Percentiles rank a stretch among this genome's conserved stretches.
Evolutionary conservation across 2,888 invertebrate species (phyloP).

Genomic region (Agonopterix arenella): DNA sequence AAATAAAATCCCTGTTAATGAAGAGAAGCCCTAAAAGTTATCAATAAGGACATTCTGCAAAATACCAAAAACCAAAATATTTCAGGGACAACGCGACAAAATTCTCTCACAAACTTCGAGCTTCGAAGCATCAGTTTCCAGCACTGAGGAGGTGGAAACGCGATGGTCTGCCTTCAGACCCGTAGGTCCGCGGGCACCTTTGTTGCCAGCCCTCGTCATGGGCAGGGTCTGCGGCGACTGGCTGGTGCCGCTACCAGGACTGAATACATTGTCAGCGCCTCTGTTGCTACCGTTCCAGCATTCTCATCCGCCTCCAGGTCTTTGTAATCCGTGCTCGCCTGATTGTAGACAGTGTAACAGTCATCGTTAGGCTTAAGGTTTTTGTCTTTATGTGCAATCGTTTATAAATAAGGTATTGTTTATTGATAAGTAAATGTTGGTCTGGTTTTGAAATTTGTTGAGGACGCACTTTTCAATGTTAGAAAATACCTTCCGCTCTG

Average conservation of each 20-base stretch:
- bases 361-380: constrained; percentile 31
- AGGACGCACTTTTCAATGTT: too few species aligned
- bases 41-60: neutral
- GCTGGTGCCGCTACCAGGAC: constrained; percentile 62
- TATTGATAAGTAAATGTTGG: too few species aligned
- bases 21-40: neutral
- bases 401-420: too few species aligned
- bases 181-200: constrained; percentile 63
- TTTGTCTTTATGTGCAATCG: too few species aligned
- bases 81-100: constrained; percentile 53
- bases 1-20: too few species aligned
- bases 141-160: constrained; percentile 50
- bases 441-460: too few species aligned
- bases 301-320: constrained; percentile 40
- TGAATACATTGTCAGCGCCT: constrained; percentile 57
- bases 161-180: constrained; percentile 71
- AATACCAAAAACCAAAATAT: neutral
- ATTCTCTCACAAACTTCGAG: constrained; percentile 19
- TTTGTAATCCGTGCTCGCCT: constrained; percentile 59
- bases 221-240: constrained; percentile 72
- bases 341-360: constrained; percentile 67
- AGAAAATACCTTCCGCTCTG: too few species aligned
- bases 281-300: constrained; percentile 61
- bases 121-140: constrained; percentile 54
- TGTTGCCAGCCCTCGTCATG: constrained; percentile 65